Conservation (phyloP, 1,140 invertebrate species). For the Hyposmocoma kahamanoa region DNA sequence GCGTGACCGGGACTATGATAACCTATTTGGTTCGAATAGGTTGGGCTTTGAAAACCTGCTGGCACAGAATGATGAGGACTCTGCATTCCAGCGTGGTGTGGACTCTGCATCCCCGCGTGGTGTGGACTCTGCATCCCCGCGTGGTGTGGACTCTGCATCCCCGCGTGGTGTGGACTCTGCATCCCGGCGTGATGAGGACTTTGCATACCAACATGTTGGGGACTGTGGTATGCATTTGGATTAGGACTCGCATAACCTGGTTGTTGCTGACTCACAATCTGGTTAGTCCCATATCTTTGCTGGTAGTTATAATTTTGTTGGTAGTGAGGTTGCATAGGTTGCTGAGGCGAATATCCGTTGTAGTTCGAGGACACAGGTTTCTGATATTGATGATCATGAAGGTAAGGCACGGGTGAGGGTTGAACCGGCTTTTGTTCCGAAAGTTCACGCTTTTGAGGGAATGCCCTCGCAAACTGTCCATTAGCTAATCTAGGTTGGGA, state of each 20-base stretch:
- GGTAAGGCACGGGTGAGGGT: constrained; percentile 44
- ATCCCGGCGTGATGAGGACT: constrained; percentile 40
- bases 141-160: constrained; percentile 56
- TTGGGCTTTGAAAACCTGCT: constrained; percentile 56
- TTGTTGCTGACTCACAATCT: constrained; percentile 39
- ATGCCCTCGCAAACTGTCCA: constrained; percentile 51
- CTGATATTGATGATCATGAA: constrained; percentile 68
- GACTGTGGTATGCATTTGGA: constrained; percentile 53
- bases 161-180: constrained; percentile 21
- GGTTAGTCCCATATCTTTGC: constrained; percentile 46
- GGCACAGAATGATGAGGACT: constrained; percentile 45
- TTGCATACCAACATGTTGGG: constrained; percentile 54
- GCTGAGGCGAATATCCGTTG: constrained; percentile 59
- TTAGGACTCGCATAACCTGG: constrained; percentile 50
- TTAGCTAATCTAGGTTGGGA: constrained; percentile 45
- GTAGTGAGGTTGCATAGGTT: constrained; percentile 45
- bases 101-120: constrained; percentile 41
- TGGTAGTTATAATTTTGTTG: constrained; percentile 58
- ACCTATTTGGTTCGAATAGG: constrained; percentile 52
- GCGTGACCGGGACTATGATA: constrained; percentile 58
- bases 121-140: constrained; percentile 54
- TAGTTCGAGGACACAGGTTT: constrained; percentile 49
- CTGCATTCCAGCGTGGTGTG: constrained; percentile 29
- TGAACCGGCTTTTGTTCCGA: constrained; percentile 35
- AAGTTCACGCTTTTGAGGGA: constrained; percentile 40